These are phyloP conservation scores for Notodonta dromedarius DNA, from an alignment of 2,888 invertebrate species.

Conservation along the genomic window DNA sequence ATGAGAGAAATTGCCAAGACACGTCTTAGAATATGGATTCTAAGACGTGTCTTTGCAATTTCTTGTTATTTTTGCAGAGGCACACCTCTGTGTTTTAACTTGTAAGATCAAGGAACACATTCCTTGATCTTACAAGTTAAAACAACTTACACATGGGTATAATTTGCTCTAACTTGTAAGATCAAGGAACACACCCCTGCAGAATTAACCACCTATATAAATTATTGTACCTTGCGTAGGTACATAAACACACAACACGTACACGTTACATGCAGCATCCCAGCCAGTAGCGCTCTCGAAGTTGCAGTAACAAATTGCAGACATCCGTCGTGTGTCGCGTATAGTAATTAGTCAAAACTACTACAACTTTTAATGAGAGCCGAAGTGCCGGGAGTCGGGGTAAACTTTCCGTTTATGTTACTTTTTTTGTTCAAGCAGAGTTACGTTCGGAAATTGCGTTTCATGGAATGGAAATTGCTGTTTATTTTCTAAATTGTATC, in stretches of 20 bases:
- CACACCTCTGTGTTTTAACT: too few relatives aligned
- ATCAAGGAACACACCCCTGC: too few relatives aligned
- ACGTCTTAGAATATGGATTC: too few relatives aligned
- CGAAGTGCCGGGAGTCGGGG: slow-evolving; percentile 28
- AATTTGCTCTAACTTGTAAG: too few relatives aligned
- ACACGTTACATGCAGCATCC: slow-evolving; percentile 1
- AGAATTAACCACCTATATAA: too few relatives aligned
- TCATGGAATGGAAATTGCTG: not conserved
- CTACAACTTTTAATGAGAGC: slow-evolving; percentile 58
- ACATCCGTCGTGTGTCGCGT: slow-evolving; percentile 52
- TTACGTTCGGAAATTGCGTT: slow-evolving; percentile 22
- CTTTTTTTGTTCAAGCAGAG: slow-evolving; percentile 29
- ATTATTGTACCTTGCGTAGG: not conserved
- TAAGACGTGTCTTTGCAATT: too few relatives aligned
- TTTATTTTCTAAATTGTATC: not conserved
- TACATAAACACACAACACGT: not conserved
- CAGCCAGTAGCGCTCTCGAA: slow-evolving; percentile 19
- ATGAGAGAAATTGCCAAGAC: too few relatives aligned
- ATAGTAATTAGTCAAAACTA: slow-evolving; percentile 58
- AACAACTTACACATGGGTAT: too few relatives aligned
- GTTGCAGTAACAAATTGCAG: slow-evolving; percentile 52
- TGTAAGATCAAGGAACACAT: too few relatives aligned
- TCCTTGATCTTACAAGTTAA: too few relatives aligned
- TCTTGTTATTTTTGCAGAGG: too few relatives aligned
- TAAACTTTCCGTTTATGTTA: slow-evolving; percentile 31